phyloP scores from a whole-genome alignment of 1,140 invertebrate species.

The Physella acuta region DNA sequence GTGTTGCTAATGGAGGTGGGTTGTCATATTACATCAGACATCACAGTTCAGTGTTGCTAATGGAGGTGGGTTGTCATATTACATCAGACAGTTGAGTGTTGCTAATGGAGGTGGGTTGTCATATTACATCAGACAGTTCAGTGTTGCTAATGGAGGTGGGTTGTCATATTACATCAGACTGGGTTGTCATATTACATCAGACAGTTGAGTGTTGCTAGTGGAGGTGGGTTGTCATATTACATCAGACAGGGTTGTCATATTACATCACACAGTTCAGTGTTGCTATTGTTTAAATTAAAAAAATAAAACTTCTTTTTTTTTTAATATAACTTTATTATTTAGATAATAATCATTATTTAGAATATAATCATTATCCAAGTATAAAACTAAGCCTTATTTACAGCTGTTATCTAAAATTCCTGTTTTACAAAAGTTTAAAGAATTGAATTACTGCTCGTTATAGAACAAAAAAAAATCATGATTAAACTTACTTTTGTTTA shows the following conservation, averaged over 20 bases:
- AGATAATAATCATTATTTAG: no score
- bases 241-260: slow-evolving; percentile 74
- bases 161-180: slow-evolving; percentile 63
- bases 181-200: no score
- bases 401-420: no score
- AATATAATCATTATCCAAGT: no score
- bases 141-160: slow-evolving; percentile 30
- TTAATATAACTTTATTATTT: no score
- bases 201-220: slow-evolving; percentile 35
- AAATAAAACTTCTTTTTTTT: no score
- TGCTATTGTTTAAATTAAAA: no score
- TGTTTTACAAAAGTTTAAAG: no score
- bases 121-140: slow-evolving; percentile 70
- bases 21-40: slow-evolving; percentile 77
- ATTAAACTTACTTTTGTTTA: no score
- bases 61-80: slow-evolving; percentile 79
- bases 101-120: slow-evolving; percentile 69
- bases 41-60: slow-evolving; percentile 68
- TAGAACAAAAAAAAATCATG: no score
- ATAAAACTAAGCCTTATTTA: no score
- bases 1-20: slow-evolving; percentile 65
- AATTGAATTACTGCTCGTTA: no score
- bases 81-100: slow-evolving; percentile 64
- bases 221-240: slow-evolving; percentile 62
- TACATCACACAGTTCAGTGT: slow-evolving; percentile 67